A percentile compares a stretch with the other conserved stretches of the same genome.
Evolutionary conservation across 2,797 vertebrate genomes (phyloP).

Genomic region (Miichthys miiuy): DNA sequence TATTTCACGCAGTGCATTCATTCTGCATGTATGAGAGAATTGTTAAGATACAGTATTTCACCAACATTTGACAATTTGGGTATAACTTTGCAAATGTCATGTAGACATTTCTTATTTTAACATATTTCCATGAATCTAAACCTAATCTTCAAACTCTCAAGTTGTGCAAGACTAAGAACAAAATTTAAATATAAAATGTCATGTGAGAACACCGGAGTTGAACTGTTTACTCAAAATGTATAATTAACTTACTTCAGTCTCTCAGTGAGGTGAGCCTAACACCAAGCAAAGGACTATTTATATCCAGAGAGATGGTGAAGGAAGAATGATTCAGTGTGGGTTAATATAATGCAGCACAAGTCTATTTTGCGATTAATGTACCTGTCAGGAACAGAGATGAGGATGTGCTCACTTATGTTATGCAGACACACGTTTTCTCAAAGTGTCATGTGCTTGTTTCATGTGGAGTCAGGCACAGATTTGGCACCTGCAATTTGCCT

Average conservation of each 20-base stretch:
- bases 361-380: slow-evolving; percentile 15
- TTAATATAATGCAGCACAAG: neutral
- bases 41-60: slow-evolving; percentile 1
- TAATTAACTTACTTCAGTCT: slow-evolving; percentile 46
- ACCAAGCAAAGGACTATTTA: slow-evolving; percentile 31
- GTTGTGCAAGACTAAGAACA: slow-evolving; percentile 1
- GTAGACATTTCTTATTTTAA: slow-evolving; percentile 2
- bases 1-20: neutral
- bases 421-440: slow-evolving; percentile 8
- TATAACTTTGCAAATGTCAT: neutral
- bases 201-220: slow-evolving; percentile 28
- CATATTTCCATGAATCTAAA: slow-evolving; percentile 6
- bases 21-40: neutral
- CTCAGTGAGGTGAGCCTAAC: slow-evolving; percentile 27
- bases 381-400: slow-evolving; percentile 1
- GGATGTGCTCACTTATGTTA: slow-evolving; percentile 12
- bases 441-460: slow-evolving; percentile 29
- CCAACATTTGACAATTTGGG: neutral
- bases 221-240: slow-evolving; percentile 46
- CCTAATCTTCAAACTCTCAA: neutral
- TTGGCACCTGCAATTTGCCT: slow-evolving; percentile 30
- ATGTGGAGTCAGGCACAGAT: slow-evolving; percentile 23
- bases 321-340: neutral
- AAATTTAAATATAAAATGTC: slow-evolving; percentile 50
- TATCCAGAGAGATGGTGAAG: slow-evolving; percentile 21